Base-by-base conservation (phyloP, 2,113 vertebrate species). In the Scopus umbretta region DNA sequence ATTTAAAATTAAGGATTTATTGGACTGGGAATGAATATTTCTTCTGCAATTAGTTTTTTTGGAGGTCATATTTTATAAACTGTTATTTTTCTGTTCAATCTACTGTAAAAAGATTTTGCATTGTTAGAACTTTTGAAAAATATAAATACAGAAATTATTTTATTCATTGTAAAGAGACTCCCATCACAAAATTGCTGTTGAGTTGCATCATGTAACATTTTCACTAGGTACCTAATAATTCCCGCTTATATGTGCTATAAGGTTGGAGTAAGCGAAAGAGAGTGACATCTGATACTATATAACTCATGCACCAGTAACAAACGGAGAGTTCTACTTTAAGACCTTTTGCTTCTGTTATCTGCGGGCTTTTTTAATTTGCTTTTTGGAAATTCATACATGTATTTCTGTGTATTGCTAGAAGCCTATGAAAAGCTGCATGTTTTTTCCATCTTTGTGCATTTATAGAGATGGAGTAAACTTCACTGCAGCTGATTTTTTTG, bases 1-100 rank as follows among this genome's bases (percentile, higher is more conserved):
- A 97, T 97, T 98, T 98, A 96, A 98, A 98, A 97, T 95, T 92
- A 95, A 97, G 97, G 96, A 97, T 96, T 98, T 98, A 97, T 97
- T 97, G 91, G 91, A 90, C 90, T 96, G 70, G 52, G 95, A 97
- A 82, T 95, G 96, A 97, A 94, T 97, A 97, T 96, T 96, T 97
- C 92, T 97, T 91, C 79, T 94, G 91, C 95, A 97, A 97, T 98
- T 96, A 97, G 97, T 91, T 97, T 96, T 96, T 97, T 97, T 96
- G 78, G 95, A 97, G 88, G 95, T 96, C 88, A 65, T 94, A 92
- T 97, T 98, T 98, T 82, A 90, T 87, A 96, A 95, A 97, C 47
- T 72, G 83, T 82, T 95, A 92, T 95, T 90, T 97, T 95, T 83
- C 92, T 81, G 87, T 71, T 97, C 96, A 96, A 96, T 95, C 67